Conservation (phyloP, 1,140 invertebrate genomes). For the Neodiprion fabricii region DNA sequence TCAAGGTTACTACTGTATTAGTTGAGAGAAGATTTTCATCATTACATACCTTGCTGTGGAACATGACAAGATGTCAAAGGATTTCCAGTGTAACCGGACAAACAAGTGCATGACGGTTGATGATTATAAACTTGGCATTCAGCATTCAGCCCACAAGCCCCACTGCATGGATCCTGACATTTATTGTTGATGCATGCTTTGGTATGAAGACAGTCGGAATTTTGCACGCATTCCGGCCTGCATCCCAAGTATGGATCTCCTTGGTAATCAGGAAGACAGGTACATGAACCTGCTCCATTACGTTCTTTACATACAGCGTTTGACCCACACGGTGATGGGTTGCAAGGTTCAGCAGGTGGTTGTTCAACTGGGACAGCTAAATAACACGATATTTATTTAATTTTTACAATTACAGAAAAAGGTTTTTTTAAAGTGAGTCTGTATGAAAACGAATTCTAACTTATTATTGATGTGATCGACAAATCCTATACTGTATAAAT, state of each 20-base stretch:
- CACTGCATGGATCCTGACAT: constrained; percentile 81
- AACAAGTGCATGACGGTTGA: constrained; percentile 79
- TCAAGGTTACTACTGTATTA: constrained; percentile 1
- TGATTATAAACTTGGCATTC: constrained; percentile 84
- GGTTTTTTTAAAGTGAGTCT: background rate
- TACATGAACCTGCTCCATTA: constrained; percentile 79
- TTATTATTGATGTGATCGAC: background rate
- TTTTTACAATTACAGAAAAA: no score
- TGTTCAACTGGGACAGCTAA: constrained; percentile 43
- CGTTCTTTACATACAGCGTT: constrained; percentile 82
- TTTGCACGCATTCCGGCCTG: constrained; percentile 82
- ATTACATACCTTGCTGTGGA: constrained; percentile 68
- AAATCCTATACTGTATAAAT: no score
- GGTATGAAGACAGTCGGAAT: constrained; percentile 75
- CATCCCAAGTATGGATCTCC: constrained; percentile 85
- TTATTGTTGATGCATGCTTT: constrained; percentile 84
- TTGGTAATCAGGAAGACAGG: constrained; percentile 79
- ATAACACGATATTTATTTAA: constrained; percentile 16
- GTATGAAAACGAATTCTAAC: constrained; percentile 13
- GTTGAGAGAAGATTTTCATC: constrained; percentile 34
- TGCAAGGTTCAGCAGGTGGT: constrained; percentile 68
- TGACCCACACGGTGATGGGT: constrained; percentile 82
- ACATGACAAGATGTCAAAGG: constrained; percentile 75
- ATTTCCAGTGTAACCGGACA: constrained; percentile 77
- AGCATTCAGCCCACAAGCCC: constrained; percentile 81